Evolutionary conservation across 2,888 invertebrate genomes (phyloP).

Genomic region (Amphipoea lucens): DNA sequence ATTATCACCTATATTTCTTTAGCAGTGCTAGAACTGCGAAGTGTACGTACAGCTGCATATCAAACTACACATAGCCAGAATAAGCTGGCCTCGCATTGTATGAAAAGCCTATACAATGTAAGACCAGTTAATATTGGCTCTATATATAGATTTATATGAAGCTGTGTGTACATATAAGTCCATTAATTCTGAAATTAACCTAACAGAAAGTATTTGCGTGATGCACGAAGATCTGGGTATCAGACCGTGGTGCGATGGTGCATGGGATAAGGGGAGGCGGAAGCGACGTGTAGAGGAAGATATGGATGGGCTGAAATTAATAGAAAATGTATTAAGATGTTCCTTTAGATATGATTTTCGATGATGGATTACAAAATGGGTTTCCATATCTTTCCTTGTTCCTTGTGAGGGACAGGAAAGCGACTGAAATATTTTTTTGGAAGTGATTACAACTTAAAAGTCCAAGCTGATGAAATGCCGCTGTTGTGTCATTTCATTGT

Average conservation of each 20-base stretch:
- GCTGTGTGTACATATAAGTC: constrained; percentile 30
- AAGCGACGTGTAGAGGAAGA: background rate
- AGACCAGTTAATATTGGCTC: background rate
- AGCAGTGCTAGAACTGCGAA: constrained; percentile 15
- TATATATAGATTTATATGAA: background rate
- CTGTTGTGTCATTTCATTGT: background rate
- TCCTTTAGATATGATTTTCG: constrained; percentile 1
- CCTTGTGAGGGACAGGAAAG: too few relatives aligned
- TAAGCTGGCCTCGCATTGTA: background rate
- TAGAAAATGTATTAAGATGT: background rate
- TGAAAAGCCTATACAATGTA: background rate
- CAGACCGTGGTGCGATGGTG: constrained; percentile 72
- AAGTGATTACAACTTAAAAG: background rate
- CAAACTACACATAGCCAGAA: background rate
- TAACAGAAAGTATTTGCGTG: constrained; percentile 73
- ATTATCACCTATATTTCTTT: constrained; percentile 52
- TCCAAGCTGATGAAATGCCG: background rate
- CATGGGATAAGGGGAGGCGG: constrained; percentile 48
- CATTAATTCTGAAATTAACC: constrained; percentile 64
- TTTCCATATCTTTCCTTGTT: background rate
- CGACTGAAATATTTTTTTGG: background rate
- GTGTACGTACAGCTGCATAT: background rate
- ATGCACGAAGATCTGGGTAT: constrained; percentile 74
- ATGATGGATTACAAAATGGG: constrained; percentile 2
- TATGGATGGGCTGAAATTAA: background rate